Conservation (phyloP, 2,113 vertebrate genomes). For the Pollimyrus isidori region DNA sequence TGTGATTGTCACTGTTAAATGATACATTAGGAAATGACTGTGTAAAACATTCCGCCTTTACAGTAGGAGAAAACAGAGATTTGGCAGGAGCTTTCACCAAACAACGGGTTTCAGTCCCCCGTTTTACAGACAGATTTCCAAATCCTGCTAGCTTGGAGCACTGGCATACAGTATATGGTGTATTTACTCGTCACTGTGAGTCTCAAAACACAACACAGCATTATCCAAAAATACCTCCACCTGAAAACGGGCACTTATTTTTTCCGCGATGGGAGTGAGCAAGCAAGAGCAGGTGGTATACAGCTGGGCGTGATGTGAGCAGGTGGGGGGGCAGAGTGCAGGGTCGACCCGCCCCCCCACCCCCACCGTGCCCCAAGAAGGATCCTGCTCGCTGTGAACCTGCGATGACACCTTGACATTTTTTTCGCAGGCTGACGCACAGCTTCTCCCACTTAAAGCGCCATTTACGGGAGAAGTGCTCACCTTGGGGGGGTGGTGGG, state of each 20-base stretch:
- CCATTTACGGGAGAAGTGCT: not conserved
- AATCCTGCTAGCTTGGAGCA: not conserved
- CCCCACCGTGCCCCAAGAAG: not conserved
- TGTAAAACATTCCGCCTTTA: not conserved
- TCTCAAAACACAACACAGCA: not conserved
- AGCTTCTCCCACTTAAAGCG: conserved; percentile 13
- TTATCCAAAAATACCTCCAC: not conserved
- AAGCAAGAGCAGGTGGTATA: not conserved
- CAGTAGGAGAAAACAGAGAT: not conserved
- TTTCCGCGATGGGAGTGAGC: not conserved
- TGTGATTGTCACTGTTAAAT: not conserved
- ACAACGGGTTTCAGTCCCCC: not conserved
- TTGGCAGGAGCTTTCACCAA: not conserved
- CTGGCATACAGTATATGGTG: not conserved
- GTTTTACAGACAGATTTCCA: not conserved
- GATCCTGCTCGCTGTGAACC: not conserved
- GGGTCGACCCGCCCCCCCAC: not conserved
- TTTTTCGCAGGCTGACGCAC: not conserved
- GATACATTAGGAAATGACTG: not conserved
- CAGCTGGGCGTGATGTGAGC: not conserved
- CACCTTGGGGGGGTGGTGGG: not conserved
- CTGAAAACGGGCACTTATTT: not conserved
- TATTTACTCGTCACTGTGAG: not conserved
- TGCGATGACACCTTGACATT: conserved; percentile 3
- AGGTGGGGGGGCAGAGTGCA: not conserved